A percentile compares a stretch with the other conserved stretches of the same genome.
These are phyloP conservation scores for Syngnathus scovelli DNA, from an alignment of 2,113 vertebrate genomes.

Conservation along the genomic window DNA sequence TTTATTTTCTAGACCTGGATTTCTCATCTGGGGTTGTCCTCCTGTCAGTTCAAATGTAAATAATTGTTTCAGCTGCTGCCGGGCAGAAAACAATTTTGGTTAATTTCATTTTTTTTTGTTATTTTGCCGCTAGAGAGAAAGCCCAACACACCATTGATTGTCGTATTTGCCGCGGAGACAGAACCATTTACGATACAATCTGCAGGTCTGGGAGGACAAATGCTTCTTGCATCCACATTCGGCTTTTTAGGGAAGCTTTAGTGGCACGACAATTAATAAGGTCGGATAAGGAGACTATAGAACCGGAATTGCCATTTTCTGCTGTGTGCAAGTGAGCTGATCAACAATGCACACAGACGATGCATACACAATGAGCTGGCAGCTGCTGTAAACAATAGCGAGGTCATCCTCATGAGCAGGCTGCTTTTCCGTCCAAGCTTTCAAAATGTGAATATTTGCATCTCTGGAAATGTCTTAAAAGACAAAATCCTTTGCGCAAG, in stretches of 20 bases:
- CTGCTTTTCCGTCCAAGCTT: neutral
- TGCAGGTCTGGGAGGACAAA: constrained; percentile 23
- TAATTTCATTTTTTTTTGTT: neutral
- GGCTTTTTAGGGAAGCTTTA: constrained; percentile 21
- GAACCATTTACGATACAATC: constrained; percentile 33
- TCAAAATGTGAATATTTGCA: neutral
- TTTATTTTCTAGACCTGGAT: no score
- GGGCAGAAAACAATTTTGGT: neutral
- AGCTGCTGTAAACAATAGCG: constrained; percentile 57
- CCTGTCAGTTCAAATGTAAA: constrained; percentile 44
- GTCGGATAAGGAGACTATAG: constrained; percentile 24
- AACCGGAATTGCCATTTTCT: constrained; percentile 41
- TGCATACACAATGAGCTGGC: constrained; percentile 40
- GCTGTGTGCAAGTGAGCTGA: constrained; percentile 10
- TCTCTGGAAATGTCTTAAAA: neutral
- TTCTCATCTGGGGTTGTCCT: no score
- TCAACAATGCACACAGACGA: neutral
- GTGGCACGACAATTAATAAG: constrained; percentile 47
- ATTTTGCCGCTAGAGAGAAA: neutral
- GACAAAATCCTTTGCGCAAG: neutral
- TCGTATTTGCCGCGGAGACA: constrained; percentile 18
- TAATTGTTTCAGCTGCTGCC: constrained; percentile 44
- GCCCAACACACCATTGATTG: neutral
- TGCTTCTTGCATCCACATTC: constrained; percentile 20
- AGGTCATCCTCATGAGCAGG: constrained; percentile 32